These are phyloP conservation scores for Paguma larvata DNA, from an alignment of 2,797 vertebrate species.

Conservation along the genomic window DNA sequence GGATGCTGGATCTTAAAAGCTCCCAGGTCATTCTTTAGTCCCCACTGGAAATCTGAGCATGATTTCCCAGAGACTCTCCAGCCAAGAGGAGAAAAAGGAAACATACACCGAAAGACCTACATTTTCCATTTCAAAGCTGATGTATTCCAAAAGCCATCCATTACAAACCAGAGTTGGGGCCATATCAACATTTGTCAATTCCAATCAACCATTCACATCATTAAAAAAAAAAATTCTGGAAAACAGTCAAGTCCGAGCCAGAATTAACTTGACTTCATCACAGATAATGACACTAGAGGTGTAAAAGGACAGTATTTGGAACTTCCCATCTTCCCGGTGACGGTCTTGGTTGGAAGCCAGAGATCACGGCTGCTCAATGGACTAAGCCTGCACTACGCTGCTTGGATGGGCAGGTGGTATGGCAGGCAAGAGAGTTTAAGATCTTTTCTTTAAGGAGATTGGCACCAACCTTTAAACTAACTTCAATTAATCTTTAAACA, in stretches of 20 bases:
- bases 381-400: neutral
- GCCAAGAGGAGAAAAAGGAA: neutral
- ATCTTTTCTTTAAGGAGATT: neutral
- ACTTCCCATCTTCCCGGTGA: neutral
- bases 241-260: neutral
- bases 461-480: neutral
- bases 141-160: neutral
- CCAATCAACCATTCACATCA: neutral
- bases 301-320: neutral
- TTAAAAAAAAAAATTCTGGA: neutral
- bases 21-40: neutral
- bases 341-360: neutral
- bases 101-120: neutral
- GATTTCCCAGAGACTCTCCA: neutral
- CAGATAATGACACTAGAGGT: neutral
- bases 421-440: neutral
- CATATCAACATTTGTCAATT: neutral
- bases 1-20: neutral
- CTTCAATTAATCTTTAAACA: neutral
- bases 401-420: neutral
- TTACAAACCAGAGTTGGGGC: neutral
- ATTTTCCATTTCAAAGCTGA: slow-evolving; percentile 37
- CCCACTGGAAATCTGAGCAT: neutral
- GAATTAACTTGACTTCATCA: neutral
- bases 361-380: fast-evolving